Evolutionary conservation across 2,797 vertebrate species (phyloP).

Genomic region (Semaprochilodus insignis): DNA sequence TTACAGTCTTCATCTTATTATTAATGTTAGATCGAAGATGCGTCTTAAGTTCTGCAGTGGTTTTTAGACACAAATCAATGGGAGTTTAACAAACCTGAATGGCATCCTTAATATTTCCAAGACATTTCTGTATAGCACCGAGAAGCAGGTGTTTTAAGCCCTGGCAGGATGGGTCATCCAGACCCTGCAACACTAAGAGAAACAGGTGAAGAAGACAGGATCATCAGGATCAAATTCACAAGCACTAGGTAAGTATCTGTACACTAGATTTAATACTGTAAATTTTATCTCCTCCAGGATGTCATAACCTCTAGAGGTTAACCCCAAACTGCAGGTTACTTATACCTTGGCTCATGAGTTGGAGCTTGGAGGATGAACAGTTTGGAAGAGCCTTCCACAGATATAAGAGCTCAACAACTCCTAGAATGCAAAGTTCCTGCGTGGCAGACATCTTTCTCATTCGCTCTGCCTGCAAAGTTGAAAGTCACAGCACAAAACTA

Average conservation of each 20-base stretch:
- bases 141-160: conserved; percentile 95
- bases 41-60: neutral
- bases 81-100: conserved; percentile 82
- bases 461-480: conserved; percentile 84
- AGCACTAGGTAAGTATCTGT: no score
- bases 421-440: conserved; percentile 90
- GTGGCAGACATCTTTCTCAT: conserved; percentile 85
- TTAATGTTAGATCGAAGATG: no score
- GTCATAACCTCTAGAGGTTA: neutral
- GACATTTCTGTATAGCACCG: conserved; percentile 94
- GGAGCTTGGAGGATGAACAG: conserved; percentile 91
- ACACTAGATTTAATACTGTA: no score
- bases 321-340: neutral
- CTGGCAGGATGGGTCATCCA: conserved; percentile 83
- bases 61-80: neutral
- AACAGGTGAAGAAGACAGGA: neutral
- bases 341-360: conserved; percentile 92
- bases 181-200: conserved; percentile 87
- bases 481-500: neutral
- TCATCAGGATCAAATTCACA: neutral
- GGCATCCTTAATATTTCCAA: conserved; percentile 92
- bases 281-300: no score
- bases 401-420: conserved; percentile 94
- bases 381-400: conserved; percentile 97
- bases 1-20: neutral